These are phyloP conservation scores for Centroberyx gerrardi DNA, from an alignment of 2,797 vertebrate species.

Conservation along the genomic window DNA sequence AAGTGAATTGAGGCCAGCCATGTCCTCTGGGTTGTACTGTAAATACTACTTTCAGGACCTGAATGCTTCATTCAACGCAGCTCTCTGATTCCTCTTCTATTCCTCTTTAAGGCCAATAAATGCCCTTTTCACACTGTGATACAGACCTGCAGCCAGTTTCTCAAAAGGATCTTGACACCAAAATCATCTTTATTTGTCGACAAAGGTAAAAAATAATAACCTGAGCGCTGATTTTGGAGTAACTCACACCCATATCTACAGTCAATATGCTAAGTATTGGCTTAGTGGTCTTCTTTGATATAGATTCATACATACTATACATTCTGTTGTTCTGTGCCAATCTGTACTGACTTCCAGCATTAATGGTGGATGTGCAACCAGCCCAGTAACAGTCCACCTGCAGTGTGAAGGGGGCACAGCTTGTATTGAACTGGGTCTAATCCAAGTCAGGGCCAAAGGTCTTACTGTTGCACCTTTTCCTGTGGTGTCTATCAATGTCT, in stretches of 20 bases:
- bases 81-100: slow-evolving; percentile 40
- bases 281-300: background rate
- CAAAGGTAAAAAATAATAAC: background rate
- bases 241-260: no score
- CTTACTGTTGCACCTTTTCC: slow-evolving; percentile 61
- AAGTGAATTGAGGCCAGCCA: slow-evolving; percentile 31
- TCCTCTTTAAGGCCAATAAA: slow-evolving; percentile 24
- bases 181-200: background rate
- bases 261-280: background rate
- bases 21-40: slow-evolving; percentile 34
- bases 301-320: background rate
- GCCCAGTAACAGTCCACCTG: background rate
- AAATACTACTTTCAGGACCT: slow-evolving; percentile 29
- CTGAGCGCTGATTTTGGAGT: background rate
- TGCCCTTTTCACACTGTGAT: slow-evolving; percentile 52
- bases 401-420: slow-evolving; percentile 52
- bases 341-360: slow-evolving; percentile 4
- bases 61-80: slow-evolving; percentile 21
- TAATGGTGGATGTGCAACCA: slow-evolving; percentile 6
- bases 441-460: slow-evolving; percentile 56
- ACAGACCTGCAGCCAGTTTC: background rate
- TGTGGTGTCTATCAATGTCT: slow-evolving; percentile 46
- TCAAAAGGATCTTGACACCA: background rate
- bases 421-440: slow-evolving; percentile 34
- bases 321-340: slow-evolving; percentile 8